Evolutionary conservation across 1,140 invertebrate species (phyloP), one percentile per base, ranked within the genome.

Genomic region (Zaprionus ghesquierei): DNA sequence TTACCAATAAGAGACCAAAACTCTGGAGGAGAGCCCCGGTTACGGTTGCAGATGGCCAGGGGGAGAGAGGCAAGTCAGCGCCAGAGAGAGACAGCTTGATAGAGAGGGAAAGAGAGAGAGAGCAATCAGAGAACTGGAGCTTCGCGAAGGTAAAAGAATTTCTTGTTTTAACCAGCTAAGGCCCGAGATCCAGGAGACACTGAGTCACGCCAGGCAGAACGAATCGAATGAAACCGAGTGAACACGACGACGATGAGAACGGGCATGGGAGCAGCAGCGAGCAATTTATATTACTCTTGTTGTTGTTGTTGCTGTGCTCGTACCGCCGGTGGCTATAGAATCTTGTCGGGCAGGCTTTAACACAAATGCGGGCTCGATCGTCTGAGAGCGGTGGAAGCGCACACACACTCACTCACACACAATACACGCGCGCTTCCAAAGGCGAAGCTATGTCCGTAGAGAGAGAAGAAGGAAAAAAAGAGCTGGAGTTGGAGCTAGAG

Each of bases 271-370:
- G 53, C 41, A 79, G 72, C 76, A 64, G 60, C 46, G 46, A 70
- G 69, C 71, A 75, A 65, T 38, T 64, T 44, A 22, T 63, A 51
- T 27, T 35, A 15, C 44, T 55, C 12, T 41, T 29, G 68, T 75
- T 80, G 68, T 70, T 77, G 65, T 79, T 77, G 41, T 18, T 59
- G 61, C 70, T 84, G 76, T 84, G 62, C 79, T 68, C 68, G 76
- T 69, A 72, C 72, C 50, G 82, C 82, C 82, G 82, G 82, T 86
- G 82, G 82, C 82, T 87, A 86, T 87, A 68, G 79, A 86, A 89
- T 87, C 82, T 86, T 51, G 81, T 86, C 38, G 63, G 68, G 69
- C 62, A 79, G 69, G 64, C 66, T 69, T 51, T 35, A 51, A 51
- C 58, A 81, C 56, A 53, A 53, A 55, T 68, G 46, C 61, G 73